Percentiles rank a stretch among this genome's conserved stretches.
Conservation (phyloP, 1,140 invertebrate species). For the Schlechtendalia chinensis region DNA sequence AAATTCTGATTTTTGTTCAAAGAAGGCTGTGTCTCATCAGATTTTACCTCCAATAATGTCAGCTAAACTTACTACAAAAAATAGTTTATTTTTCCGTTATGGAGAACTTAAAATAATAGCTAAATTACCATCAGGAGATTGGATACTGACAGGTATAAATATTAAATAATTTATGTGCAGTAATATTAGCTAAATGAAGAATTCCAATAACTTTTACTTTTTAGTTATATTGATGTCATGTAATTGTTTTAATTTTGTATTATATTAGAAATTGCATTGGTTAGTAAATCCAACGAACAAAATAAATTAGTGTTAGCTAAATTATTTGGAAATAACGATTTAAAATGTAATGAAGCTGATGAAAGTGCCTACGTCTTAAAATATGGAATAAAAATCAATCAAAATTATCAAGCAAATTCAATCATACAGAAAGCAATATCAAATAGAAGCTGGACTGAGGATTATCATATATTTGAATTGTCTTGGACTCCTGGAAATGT, state of each 20-base stretch:
- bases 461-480: neutral
- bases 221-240: neutral
- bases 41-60: constrained; percentile 65
- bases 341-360: neutral
- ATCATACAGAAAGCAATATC: neutral
- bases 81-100: constrained; percentile 67
- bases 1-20: constrained; percentile 49
- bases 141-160: constrained; percentile 69
- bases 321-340: neutral
- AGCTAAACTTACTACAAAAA: constrained; percentile 64
- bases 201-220: no score
- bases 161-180: neutral
- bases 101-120: constrained; percentile 67
- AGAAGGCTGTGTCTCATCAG: constrained; percentile 54
- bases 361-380: neutral
- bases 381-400: constrained; percentile 25
- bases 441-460: neutral
- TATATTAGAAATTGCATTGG: constrained; percentile 9
- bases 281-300: constrained; percentile 21
- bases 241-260: neutral
- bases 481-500: neutral
- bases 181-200: neutral
- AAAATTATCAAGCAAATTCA: neutral
- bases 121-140: constrained; percentile 71
- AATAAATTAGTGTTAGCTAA: neutral